phyloP scores from a whole-genome alignment of 2,888 invertebrate genomes.

The Lampropteryx suffumata region DNA sequence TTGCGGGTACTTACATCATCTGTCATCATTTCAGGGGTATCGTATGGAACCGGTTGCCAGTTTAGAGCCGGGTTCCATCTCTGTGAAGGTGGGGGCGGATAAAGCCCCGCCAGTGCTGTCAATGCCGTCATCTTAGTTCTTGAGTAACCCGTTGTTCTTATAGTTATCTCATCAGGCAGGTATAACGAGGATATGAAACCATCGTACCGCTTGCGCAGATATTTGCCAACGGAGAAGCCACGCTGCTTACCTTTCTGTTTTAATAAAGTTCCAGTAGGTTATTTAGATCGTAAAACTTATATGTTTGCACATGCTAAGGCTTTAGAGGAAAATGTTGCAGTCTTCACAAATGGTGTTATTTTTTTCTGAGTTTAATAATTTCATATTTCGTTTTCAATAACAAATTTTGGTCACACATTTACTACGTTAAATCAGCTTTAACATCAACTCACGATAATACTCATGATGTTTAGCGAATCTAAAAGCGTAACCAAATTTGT shows the following conservation, averaged over 20 bases:
- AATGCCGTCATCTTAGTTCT: constrained; percentile 89
- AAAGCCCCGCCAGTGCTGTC: constrained; percentile 86
- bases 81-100: constrained; percentile 82
- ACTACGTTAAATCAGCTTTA: too few relatives aligned
- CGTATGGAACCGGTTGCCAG: constrained; percentile 88
- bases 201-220: constrained; percentile 71
- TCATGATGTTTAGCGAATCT: neutral
- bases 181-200: constrained; percentile 71
- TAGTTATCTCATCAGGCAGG: constrained; percentile 69
- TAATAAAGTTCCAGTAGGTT: constrained; percentile 3
- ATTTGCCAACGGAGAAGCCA: constrained; percentile 72
- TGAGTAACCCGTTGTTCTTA: constrained; percentile 86
- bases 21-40: constrained; percentile 53
- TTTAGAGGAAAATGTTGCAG: too few relatives aligned
- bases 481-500: neutral
- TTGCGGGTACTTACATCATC: constrained; percentile 60
- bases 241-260: constrained; percentile 79
- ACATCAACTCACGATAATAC: neutral
- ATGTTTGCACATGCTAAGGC: too few relatives aligned
- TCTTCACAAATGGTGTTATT: too few relatives aligned
- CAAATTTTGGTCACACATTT: too few relatives aligned
- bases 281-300: too few relatives aligned
- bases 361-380: too few relatives aligned
- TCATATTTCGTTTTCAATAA: too few relatives aligned
- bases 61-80: constrained; percentile 80